A percentile compares a stretch with the other conserved stretches of the same genome.
phyloP scores from a whole-genome alignment of 2,797 vertebrate species.

The Potorous gilbertii region DNA sequence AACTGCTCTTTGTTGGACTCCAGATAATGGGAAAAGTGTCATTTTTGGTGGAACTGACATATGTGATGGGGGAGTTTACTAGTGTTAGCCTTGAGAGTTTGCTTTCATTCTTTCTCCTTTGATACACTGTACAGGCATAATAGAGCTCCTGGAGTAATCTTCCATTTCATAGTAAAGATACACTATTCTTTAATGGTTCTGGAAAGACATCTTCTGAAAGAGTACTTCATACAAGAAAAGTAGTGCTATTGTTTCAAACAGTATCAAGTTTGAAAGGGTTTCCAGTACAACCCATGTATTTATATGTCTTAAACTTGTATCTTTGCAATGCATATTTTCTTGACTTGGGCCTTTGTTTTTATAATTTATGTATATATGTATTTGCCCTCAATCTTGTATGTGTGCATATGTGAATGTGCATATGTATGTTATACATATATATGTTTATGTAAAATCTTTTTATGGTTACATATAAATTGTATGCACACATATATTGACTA shows the following conservation, averaged over 20 bases:
- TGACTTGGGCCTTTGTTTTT: conserved; percentile 62
- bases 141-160: conserved; percentile 2
- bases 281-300: conserved; percentile 59
- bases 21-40: conserved; percentile 53
- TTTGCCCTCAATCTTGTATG: conserved; percentile 79
- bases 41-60: conserved; percentile 69
- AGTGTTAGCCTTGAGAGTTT: neutral
- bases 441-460: conserved; percentile 23
- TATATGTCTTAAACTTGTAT: conserved; percentile 60
- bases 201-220: conserved; percentile 50
- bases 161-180: conserved; percentile 56
- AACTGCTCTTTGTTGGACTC: conserved; percentile 54
- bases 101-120: conserved; percentile 1
- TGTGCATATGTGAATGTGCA: conserved; percentile 24
- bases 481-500: conserved; percentile 32
- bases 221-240: conserved; percentile 47
- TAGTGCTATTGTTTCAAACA: conserved; percentile 49
- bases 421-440: conserved; percentile 38
- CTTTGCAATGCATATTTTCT: conserved; percentile 65
- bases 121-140: neutral
- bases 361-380: conserved; percentile 69
- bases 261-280: conserved; percentile 45
- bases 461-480: conserved; percentile 45
- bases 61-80: conserved; percentile 23
- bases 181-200: neutral